Evolutionary conservation across 2,888 invertebrate genomes (phyloP), one percentile per base, ranked within the genome.

Genomic region (Brachypalpus laphriformis): DNA sequence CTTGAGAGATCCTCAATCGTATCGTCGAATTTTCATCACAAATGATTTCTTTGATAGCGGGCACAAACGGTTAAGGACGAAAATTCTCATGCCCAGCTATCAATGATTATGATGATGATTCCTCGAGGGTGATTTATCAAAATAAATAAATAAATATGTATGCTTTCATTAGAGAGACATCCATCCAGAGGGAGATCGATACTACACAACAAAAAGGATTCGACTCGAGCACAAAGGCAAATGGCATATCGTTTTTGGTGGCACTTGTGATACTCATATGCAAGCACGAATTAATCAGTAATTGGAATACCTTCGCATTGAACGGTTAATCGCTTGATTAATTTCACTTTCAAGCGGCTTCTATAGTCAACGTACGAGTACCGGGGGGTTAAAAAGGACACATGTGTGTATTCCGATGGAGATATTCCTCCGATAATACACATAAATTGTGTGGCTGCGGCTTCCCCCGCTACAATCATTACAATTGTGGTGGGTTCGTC

Each of bases 251-350:
- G 76, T 66, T 82, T 82, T 65, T 59, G 63, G 68, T 78, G 75
- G 75, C 80, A 75, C 75, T 85, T 80, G 59, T 75, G 34, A 22
- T 40, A 56, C 65, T 57, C 78, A 57, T 83, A 75, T 80, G 75
- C 66, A 59, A 71, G 80, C 20, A 76, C 65, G 80, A 80, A 80
- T 85, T 85, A 85, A 80, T 85, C 80, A 59, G 71, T 85, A 85
- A 85, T 85, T 85, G 85, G 85, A 81, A 85, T 80, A 71, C 74
- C 77, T 51, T 65, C 54, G 20, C 40, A 47, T 37, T 61, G 20
- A 68, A 28, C 14, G 28, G 49, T 80, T 85, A 71, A 81, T 59
- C 85, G 80, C 75, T 85, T 85, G 85, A 85, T 85, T 80, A 85
- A 85, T 76, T 85, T 81, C 70, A 80, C 65, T 66, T 71, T 71